phyloP scores from a whole-genome alignment of 2,113 vertebrate genomes.

The Rhabdornis inornatus region DNA sequence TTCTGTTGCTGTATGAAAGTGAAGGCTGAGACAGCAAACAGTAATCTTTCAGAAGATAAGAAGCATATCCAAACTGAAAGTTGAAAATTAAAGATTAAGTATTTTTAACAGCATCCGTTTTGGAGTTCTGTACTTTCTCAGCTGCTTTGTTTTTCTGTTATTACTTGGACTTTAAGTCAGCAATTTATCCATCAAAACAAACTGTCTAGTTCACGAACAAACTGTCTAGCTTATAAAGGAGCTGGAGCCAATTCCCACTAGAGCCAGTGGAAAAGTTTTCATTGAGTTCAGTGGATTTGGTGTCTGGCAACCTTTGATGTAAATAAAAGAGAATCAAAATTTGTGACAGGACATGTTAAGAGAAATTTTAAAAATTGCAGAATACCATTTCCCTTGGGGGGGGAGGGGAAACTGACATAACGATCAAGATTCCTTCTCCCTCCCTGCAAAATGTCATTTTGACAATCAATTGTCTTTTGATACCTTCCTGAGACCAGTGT shows the following conservation, averaged over 20 bases:
- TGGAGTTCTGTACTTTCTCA: not conserved
- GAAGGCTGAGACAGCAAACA: not conserved
- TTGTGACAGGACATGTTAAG: not conserved
- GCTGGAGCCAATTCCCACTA: constrained; percentile 34
- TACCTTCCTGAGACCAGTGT: not conserved
- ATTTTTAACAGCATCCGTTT: not conserved
- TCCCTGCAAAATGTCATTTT: not conserved
- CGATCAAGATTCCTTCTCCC: not conserved
- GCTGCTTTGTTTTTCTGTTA: constrained; percentile 3
- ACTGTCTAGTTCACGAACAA: constrained; percentile 33
- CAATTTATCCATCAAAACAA: constrained; percentile 48
- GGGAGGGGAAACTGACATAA: not conserved
- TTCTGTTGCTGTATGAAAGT: not conserved
- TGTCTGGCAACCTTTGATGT: not conserved
- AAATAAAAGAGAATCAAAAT: not conserved
- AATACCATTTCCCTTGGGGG: not conserved
- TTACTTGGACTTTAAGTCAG: constrained; percentile 20
- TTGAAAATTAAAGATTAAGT: not conserved
- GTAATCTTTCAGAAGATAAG: not conserved
- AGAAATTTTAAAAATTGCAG: not conserved
- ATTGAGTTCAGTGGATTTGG: not conserved
- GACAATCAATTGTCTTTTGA: not conserved
- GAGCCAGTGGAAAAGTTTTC: constrained; percentile 39
- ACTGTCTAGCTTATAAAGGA: constrained; percentile 35
- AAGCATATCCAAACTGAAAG: not conserved